Conservation (phyloP, 2,113 vertebrate genomes). For the Sigmodon hispidus region DNA sequence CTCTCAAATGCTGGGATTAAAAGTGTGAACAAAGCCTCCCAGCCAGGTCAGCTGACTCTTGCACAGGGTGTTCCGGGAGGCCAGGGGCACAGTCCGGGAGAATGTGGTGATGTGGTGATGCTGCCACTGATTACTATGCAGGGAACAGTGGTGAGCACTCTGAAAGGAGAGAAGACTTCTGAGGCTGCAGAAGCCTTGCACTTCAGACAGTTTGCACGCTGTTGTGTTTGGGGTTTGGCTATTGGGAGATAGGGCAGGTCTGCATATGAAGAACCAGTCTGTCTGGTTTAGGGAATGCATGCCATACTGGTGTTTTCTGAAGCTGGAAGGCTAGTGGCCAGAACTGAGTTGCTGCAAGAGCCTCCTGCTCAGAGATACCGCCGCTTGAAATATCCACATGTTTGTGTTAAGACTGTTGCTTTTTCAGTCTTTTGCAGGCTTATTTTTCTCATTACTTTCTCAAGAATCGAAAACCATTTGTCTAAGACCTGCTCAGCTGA, state of each 20-base stretch:
- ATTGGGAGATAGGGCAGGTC: background rate
- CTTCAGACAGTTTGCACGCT: background rate
- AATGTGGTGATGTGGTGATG: background rate
- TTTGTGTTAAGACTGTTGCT: background rate
- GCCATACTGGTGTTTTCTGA: background rate
- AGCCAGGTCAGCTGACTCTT: background rate
- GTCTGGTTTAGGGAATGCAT: background rate
- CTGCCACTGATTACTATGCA: rapidly evolving
- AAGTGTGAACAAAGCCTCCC: background rate
- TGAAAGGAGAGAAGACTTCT: background rate
- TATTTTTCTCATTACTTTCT: background rate
- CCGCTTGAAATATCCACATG: background rate
- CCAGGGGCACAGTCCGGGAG: background rate
- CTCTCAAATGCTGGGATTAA: background rate
- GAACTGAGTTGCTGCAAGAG: too few species aligned
- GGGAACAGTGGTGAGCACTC: too few species aligned
- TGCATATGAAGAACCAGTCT: background rate
- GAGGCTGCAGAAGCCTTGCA: background rate
- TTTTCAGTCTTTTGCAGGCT: background rate
- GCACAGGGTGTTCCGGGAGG: background rate
- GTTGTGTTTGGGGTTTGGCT: background rate
- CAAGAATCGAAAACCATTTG: background rate
- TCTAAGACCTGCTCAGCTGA: background rate
- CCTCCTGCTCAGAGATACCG: background rate
- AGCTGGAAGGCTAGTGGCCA: background rate